A percentile compares a stretch with the other conserved stretches of the same genome.
Evolutionary conservation across 1,140 invertebrate species (phyloP).

Genomic region (Grapholita molesta): DNA sequence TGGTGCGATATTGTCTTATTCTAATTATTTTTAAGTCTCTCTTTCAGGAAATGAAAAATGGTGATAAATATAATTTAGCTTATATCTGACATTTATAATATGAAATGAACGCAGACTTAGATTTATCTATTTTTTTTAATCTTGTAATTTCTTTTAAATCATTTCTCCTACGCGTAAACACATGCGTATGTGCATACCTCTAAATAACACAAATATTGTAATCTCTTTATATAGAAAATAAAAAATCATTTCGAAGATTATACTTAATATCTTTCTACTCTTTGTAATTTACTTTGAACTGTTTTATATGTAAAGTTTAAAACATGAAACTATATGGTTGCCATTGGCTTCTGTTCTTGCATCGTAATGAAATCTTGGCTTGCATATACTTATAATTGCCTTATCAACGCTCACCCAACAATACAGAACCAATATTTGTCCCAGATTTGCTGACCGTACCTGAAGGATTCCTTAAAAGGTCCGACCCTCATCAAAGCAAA

Average conservation of each 20-base stretch:
- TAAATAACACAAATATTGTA: no score
- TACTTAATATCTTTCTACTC: no score
- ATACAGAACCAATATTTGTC: conserved; percentile 45
- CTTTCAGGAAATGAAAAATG: background rate
- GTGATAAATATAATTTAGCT: background rate
- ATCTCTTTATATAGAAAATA: no score
- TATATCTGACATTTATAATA: background rate
- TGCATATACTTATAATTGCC: conserved; percentile 6
- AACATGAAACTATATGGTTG: background rate
- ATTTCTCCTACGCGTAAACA: no score
- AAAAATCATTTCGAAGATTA: no score
- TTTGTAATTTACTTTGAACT: no score
- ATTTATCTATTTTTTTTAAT: no score
- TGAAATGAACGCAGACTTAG: no score
- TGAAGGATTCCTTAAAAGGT: conserved; percentile 52
- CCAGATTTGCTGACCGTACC: conserved; percentile 42
- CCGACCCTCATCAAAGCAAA: conserved; percentile 64
- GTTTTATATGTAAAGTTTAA: no score
- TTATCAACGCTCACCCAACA: conserved; percentile 17
- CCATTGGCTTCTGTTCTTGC: background rate
- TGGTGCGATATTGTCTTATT: conserved; percentile 26
- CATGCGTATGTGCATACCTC: no score
- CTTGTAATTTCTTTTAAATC: no score
- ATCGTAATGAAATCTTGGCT: background rate
- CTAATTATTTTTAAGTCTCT: conserved; percentile 12